Conservation (phyloP, 2,797 vertebrate species). For the Alfaro cultratus region DNA sequence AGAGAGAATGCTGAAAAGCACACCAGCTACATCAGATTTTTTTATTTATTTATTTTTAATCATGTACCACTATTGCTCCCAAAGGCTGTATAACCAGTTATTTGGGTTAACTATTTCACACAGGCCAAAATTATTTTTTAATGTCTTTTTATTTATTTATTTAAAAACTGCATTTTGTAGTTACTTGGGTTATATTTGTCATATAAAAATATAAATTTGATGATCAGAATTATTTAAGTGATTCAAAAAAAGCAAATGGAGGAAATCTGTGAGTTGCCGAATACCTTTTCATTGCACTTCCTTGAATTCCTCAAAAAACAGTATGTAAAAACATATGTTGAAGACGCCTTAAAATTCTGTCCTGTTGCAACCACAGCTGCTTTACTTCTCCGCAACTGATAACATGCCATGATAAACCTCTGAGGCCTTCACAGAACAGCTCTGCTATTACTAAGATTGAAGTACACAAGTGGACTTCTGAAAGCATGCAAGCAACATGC, state of each 20-base stretch:
- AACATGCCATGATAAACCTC: not conserved
- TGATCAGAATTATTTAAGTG: not conserved
- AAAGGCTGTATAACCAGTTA: not conserved
- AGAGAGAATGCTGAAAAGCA: not conserved
- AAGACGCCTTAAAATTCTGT: not conserved
- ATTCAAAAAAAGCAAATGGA: not conserved
- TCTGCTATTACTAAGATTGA: too few species aligned
- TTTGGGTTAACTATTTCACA: not conserved
- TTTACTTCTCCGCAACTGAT: not conserved
- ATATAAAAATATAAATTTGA: not conserved
- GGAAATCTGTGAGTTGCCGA: not conserved
- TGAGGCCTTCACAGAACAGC: not conserved
- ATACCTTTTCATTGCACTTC: not conserved
- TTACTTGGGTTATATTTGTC: too few species aligned
- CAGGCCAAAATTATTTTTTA: too few species aligned
- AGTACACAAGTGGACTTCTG: too few species aligned
- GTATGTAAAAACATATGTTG: not conserved
- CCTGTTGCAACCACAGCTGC: not conserved
- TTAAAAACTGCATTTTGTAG: too few species aligned
- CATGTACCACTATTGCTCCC: not conserved
- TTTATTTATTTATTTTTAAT: not conserved
- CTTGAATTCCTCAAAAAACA: not conserved
- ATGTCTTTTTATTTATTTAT: too few species aligned
- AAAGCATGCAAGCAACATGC: too few species aligned
- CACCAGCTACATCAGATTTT: not conserved